A percentile compares a stretch with the other conserved stretches of the same genome.
These are phyloP conservation scores for Gibbula magus DNA, from an alignment of 2,888 invertebrate species.

Conservation along the genomic window DNA sequence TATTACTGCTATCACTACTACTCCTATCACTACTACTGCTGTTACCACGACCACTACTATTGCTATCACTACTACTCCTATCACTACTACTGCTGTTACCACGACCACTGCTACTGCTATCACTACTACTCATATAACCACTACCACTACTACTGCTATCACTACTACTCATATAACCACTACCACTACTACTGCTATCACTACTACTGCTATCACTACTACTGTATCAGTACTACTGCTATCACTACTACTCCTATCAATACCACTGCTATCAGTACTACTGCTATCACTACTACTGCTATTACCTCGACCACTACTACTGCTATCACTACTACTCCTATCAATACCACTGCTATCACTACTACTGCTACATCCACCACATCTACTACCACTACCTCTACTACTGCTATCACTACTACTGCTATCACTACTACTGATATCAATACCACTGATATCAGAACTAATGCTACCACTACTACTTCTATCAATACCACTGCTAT, in stretches of 20 bases:
- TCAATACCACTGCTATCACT: neutral
- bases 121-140: no score
- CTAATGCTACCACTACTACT: conserved; percentile 1
- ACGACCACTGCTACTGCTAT: neutral
- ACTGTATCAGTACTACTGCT: no score
- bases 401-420: neutral
- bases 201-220: no score
- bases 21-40: neutral
- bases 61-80: neutral
- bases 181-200: neutral
- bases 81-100: neutral
- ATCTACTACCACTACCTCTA: neutral
- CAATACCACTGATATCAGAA: neutral
- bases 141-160: no score
- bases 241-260: no score
- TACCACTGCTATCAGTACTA: no score
- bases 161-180: no score
- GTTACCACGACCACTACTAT: neutral
- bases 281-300: no score
- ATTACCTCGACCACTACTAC: no score
- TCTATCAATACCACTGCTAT: no score
- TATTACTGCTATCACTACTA: no score
- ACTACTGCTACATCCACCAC: neutral
- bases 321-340: no score
- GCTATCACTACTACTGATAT: neutral